phyloP scores from a whole-genome alignment of 2,113 vertebrate genomes.

The Dromas ardeola region DNA sequence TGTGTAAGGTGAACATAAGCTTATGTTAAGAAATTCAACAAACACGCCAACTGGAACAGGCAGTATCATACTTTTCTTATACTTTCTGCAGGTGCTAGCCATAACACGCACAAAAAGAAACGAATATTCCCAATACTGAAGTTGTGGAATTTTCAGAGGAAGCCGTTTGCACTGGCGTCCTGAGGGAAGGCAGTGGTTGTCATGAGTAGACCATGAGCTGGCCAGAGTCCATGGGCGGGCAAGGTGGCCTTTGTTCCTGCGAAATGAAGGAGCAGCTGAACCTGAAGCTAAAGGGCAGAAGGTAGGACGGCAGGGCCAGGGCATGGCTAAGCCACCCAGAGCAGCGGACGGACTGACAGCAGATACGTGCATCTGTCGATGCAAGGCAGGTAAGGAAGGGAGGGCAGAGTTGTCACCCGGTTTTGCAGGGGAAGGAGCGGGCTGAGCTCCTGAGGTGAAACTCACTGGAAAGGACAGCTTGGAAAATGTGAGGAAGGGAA shows the following conservation, averaged over 20 bases:
- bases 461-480: not conserved
- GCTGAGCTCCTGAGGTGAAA: not conserved
- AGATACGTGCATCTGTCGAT: not conserved
- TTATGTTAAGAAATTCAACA: not conserved
- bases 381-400: not conserved
- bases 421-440: not conserved
- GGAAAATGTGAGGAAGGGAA: not conserved
- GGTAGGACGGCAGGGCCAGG: not conserved
- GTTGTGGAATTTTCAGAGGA: not conserved
- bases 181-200: not conserved
- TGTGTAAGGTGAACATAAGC: not conserved
- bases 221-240: too few species aligned
- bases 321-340: not conserved
- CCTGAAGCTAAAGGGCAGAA: not conserved
- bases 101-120: not conserved
- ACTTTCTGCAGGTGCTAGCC: not conserved
- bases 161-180: not conserved
- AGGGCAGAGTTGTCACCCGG: not conserved
- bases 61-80: not conserved
- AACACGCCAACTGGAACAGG: not conserved
- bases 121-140: not conserved
- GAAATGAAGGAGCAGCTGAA: not conserved
- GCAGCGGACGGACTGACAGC: not conserved
- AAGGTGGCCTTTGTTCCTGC: not conserved
- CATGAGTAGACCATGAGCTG: too few species aligned